Base-by-base conservation (phyloP, 2,888 invertebrate species). In the Pachydiplax longipennis region DNA sequence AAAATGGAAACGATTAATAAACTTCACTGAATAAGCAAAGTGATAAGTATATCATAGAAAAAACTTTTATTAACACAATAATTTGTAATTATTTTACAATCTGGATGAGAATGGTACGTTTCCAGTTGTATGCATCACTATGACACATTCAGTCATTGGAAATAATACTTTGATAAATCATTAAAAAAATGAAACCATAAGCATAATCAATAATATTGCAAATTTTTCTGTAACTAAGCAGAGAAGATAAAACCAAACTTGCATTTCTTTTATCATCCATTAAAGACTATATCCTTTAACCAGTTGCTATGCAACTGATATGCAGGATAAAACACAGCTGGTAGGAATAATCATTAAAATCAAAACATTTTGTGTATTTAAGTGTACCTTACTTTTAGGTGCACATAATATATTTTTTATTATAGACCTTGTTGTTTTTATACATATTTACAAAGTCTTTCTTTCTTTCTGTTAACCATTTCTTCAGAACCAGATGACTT, bases 341-440 rank as follows among this genome's bases (percentile, higher is more conserved):
- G 31, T 73, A 73, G 73, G 73, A 73, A 8, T 73, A n/a, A 31
- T 31, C 13, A 31, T 73, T 13, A 73, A 73, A 73, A 73, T 73
- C 73, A 73, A 83, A 53, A 58, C 25, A 87, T 10, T 31, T n/a
- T 22, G 58, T 6, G 35, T 87, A 87, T 87, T 87, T 40, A 8
- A 61, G 87, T 87, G 87, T 87, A 87, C 87, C 87, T 65, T 87
- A 87, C n/a, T 65, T 83, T 61, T 87, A 87, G 87, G 87, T 61
- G 87, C 87, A 87, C 87, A 87, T 87, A 87, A 87, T 87, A 87
- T 87, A 87, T 87, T 87, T 87, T 87, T 87, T 87, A 87, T 87
- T 87, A 87, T 35, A 87, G 87, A 87, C 87, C 87, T 87, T 87
- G 87, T 87, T 87, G 61, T n/a, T 61, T 61, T 87, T 87, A 87